Evolutionary conservation across 2,888 invertebrate species (phyloP), one percentile per base, ranked within the genome.

Genomic region (Leptinotarsa peninsularis): DNA sequence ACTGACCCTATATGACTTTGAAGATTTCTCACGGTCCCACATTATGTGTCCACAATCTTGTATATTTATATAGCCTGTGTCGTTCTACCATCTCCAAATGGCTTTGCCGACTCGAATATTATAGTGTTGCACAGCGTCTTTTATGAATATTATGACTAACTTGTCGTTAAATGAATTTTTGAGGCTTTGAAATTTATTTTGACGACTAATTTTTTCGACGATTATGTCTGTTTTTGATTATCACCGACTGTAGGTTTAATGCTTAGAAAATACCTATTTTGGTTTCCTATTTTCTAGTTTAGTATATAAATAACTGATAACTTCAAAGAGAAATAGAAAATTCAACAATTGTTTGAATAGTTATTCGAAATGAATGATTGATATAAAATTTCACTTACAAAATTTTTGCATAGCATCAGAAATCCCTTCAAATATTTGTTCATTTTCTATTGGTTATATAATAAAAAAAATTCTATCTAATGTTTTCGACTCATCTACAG

Each of bases 1-100:
- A 71, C 33, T 76, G 76, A 73, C 76, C 76, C 21, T 52, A 43
- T 43, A 67, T 71, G 76, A 76, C 76, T 73, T 71, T 80, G 81
- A 82, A 82, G 82, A 82, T 82, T 87, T 88, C 88, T 86, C 88
- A 88, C 88, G 88, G 86, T 86, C 85, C 82, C 82, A 85, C 85
- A 85, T 85, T 86, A 83, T 86, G 82, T 84, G 85, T 86, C 86
- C 84, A 86, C 84, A 85, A 83, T 83, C 82, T 82, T 83, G 82
- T 84, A 82, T 83, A 84, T 84, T 83, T 84, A 82, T 81, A 81
- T 82, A 85, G 81, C 84, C 83, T 81, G 85, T 84, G 84, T 84
- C 83, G 83, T 84, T 84, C 76, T 72, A 78, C 79, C 80, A 81
- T 82, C 80, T 79, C 78, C 78, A 78, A 83, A 83, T 81, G 83